A percentile compares a stretch with the other conserved stretches of the same genome.
Conservation (phyloP, 1,140 invertebrate species). For the Zaprionus ornatus region DNA sequence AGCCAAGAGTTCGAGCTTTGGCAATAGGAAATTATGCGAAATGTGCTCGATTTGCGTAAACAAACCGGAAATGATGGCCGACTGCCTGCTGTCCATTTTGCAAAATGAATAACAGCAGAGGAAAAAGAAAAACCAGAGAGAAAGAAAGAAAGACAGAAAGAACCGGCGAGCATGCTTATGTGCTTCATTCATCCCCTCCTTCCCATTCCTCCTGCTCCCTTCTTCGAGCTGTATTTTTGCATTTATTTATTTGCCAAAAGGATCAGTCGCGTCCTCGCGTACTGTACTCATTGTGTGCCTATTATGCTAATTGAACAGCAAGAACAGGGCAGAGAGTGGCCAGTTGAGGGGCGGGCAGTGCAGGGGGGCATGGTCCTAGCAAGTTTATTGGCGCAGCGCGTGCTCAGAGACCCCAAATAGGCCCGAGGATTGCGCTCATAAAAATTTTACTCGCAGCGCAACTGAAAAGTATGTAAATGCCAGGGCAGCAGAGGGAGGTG, state of each 20-base stretch:
- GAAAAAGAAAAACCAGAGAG: not conserved
- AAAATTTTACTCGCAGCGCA: slow-evolving; percentile 63
- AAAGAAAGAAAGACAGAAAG: not conserved
- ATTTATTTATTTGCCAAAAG: slow-evolving; percentile 83
- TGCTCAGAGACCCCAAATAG: slow-evolving; percentile 57
- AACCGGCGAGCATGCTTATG: not conserved
- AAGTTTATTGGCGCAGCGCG: slow-evolving; percentile 74
- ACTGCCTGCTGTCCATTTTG: slow-evolving; percentile 74
- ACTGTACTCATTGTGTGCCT: slow-evolving; percentile 58
- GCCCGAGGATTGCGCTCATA: slow-evolving; percentile 52
- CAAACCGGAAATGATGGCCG: slow-evolving; percentile 81
- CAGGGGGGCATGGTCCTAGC: slow-evolving; percentile 8
- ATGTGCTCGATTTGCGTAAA: slow-evolving; percentile 82
- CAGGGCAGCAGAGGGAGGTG: not conserved
- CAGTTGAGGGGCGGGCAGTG: not conserved
- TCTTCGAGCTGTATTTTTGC: slow-evolving; percentile 60
- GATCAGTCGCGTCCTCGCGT: slow-evolving; percentile 67
- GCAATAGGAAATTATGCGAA: slow-evolving; percentile 83
- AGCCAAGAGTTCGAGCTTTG: slow-evolving; percentile 40
- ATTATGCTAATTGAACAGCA: slow-evolving; percentile 84
- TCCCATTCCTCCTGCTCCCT: not conserved
- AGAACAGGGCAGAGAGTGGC: slow-evolving; percentile 23
- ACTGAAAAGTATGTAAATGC: slow-evolving; percentile 70
- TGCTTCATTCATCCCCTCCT: not conserved
- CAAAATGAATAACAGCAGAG: slow-evolving; percentile 52